These are phyloP conservation scores for Clamator glandarius DNA, from an alignment of 2,797 vertebrate genomes.

Conservation along the genomic window DNA sequence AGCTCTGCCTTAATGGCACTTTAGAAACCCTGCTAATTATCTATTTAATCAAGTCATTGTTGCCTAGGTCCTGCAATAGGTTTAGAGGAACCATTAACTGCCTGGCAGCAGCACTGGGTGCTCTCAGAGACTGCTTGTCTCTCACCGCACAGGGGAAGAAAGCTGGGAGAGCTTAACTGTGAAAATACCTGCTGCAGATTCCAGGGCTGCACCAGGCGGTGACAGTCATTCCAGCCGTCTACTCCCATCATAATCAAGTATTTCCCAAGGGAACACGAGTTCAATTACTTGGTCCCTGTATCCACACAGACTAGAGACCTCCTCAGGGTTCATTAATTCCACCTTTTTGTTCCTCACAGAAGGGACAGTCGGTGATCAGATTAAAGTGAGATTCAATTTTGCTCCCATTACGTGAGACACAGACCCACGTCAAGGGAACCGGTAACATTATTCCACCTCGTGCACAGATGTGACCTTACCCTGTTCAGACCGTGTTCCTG, in stretches of 20 bases:
- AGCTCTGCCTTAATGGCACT: constrained; percentile 18
- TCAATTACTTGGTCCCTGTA: neutral
- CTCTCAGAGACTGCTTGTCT: neutral
- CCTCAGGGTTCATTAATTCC: constrained; percentile 8
- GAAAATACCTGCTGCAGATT: neutral
- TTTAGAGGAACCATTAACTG: neutral
- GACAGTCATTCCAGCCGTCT: neutral
- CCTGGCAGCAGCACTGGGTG: neutral
- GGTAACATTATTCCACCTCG: neutral
- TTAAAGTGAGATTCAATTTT: neutral
- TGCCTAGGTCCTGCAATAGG: neutral
- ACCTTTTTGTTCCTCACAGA: neutral
- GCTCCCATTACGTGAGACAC: neutral
- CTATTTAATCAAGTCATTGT: too few relatives aligned
- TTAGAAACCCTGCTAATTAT: neutral
- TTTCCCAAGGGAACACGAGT: neutral
- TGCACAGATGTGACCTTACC: constrained; percentile 1
- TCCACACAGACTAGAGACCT: neutral
- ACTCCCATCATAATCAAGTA: neutral
- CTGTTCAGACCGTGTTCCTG: neutral
- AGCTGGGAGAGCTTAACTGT: neutral
- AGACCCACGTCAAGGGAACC: neutral
- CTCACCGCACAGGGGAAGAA: neutral
- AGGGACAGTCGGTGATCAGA: neutral
- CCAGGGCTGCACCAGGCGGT: neutral